Evolutionary conservation across 2,797 vertebrate genomes (phyloP), one percentile per base, ranked within the genome.

Genomic region (Lepilemur ruficaudatus): DNA sequence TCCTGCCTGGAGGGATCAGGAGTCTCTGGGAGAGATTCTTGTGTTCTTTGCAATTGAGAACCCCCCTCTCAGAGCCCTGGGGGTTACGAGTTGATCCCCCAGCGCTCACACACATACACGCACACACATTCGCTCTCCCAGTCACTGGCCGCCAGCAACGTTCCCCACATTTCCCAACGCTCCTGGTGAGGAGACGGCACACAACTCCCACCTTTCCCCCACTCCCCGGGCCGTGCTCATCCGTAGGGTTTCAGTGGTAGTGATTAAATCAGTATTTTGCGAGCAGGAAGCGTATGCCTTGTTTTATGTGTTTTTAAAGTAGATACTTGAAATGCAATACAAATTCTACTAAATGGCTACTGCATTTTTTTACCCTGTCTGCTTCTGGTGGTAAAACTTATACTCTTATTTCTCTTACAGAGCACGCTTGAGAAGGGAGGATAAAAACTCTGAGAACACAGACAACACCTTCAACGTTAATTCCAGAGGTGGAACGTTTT

Each of bases 371-470:
- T 10, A 23, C 22, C 28, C 23, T 9, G 38, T 43, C 22, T 76
- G 75, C 67, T 94, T 41, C 59, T 65, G 28, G 2, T 90, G 41
- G 15, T 96, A 67, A 91, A 89, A 87, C 89, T 93, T 46, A 69
- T 0, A 0, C 0, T 93, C 89, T 92, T 84, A 0, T 98, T 96
- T 94, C 67, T 93, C 63, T 97, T 98, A 93, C 98, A 99, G 98
- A 98, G 98, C 97, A 84, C 97, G 96, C 98, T 98, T 59, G 98
- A 98, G 75, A 98, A 98, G 96, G 98, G 99, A 98, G 98, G 98
- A 96, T 99, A 99, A 98, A 98, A 83, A 61, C 23, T 92, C 94
- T 88, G 80, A 35, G 92, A 96, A 92, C 92, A 86, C 95, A 97
- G 97, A 96, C 95, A 98, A 96, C 95, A 97, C 97, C 98, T 96